These are phyloP conservation scores for Saturnia pavonia DNA, from an alignment of 2,888 invertebrate species.

Conservation along the genomic window DNA sequence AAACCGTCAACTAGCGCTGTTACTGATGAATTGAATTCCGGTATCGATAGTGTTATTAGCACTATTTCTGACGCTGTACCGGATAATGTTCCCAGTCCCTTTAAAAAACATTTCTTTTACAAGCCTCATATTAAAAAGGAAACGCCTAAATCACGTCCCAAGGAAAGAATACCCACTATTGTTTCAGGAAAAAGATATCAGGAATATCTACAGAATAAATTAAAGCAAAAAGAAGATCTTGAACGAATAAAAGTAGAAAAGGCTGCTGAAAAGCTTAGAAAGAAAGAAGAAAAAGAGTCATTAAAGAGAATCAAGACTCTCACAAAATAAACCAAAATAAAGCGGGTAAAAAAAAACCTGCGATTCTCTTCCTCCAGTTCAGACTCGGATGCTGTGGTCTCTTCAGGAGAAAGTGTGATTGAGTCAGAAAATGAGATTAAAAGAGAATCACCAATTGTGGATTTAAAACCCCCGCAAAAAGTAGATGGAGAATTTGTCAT, in stretches of 20 bases:
- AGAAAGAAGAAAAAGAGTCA: slow-evolving; percentile 29
- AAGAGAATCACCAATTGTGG: too few relatives aligned
- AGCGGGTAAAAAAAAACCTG: slow-evolving; percentile 28
- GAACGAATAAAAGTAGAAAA: slow-evolving; percentile 29
- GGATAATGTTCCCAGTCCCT: slow-evolving; percentile 27
- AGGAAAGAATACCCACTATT: slow-evolving; percentile 28
- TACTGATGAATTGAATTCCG: too few relatives aligned
- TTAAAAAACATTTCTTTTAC: slow-evolving; percentile 17
- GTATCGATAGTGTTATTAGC: slow-evolving; percentile 22
- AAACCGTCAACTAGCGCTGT: too few relatives aligned
- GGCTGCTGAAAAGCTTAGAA: slow-evolving; percentile 28
- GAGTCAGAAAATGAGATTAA: slow-evolving; percentile 28
- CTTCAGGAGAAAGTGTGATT: slow-evolving; percentile 29
- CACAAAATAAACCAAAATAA: slow-evolving; percentile 21
- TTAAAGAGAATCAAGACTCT: slow-evolving; percentile 27
- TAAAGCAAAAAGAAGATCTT: slow-evolving; percentile 22
- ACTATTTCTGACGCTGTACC: slow-evolving; percentile 26
- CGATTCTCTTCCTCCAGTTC: slow-evolving; percentile 28
- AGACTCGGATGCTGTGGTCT: slow-evolving; percentile 29
- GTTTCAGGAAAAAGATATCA: slow-evolving; percentile 23
- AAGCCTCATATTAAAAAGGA: too few relatives aligned
- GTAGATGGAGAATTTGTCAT: too few relatives aligned
- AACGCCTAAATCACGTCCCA: slow-evolving; percentile 25
- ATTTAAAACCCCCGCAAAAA: too few relatives aligned
- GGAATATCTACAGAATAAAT: background rate